phyloP scores from a whole-genome alignment of 2,113 vertebrate genomes.

The Periophthalmodon schlosseri region DNA sequence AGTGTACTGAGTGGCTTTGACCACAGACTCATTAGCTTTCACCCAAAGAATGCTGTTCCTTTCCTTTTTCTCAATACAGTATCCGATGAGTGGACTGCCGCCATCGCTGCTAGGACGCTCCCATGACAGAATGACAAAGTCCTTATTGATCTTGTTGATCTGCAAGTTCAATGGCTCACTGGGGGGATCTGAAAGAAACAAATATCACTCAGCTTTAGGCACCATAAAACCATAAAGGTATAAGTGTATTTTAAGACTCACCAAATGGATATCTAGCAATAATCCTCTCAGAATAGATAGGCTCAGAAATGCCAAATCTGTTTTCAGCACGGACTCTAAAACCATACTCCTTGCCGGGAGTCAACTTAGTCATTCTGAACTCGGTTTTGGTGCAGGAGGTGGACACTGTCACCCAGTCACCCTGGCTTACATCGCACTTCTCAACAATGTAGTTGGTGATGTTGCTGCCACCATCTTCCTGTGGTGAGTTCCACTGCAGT shows the following conservation, averaged over 20 bases:
- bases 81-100: constrained; percentile 91
- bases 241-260: constrained; percentile 65
- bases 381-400: constrained; percentile 93
- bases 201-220: background rate
- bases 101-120: constrained; percentile 90
- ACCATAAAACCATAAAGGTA: background rate
- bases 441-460: constrained; percentile 98
- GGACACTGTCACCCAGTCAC: constrained; percentile 89
- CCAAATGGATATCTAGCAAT: constrained; percentile 91
- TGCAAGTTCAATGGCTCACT: constrained; percentile 90
- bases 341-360: constrained; percentile 88
- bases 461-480: constrained; percentile 94
- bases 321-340: constrained; percentile 98
- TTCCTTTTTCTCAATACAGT: constrained; percentile 94
- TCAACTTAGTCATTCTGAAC: constrained; percentile 90
- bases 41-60: constrained; percentile 96
- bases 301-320: constrained; percentile 91
- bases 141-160: constrained; percentile 91
- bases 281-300: constrained; percentile 88
- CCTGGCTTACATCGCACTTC: constrained; percentile 92
- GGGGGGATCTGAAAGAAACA: constrained; percentile 83
- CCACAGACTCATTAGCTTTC: constrained; percentile 87
- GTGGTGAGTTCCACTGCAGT: constrained; percentile 91
- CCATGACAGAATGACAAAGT: constrained; percentile 93
- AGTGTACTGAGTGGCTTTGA: constrained; percentile 90